These are phyloP conservation scores for Heliconius congener DNA, from an alignment of 1,140 invertebrate species.

Conservation along the genomic window DNA sequence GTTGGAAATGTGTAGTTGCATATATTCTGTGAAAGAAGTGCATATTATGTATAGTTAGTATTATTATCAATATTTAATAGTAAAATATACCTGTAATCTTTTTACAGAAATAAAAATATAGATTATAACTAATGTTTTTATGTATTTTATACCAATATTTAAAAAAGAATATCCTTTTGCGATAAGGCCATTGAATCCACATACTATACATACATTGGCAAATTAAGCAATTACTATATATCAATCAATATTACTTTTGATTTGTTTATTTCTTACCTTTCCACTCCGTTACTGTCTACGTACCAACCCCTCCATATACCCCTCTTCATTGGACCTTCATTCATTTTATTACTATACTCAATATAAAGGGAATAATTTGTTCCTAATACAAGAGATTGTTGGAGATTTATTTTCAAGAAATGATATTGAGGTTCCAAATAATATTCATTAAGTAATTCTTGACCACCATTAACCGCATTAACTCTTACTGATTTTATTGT, in stretches of 20 bases:
- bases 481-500: conserved; percentile 52
- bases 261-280: conserved; percentile 48
- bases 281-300: conserved; percentile 55
- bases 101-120: too few species aligned
- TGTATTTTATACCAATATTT: too few species aligned
- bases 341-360: conserved; percentile 65
- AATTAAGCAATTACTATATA: too few species aligned
- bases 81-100: too few species aligned
- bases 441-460: conserved; percentile 46
- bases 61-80: not conserved
- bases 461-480: conserved; percentile 26
- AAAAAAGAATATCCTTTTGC: too few species aligned
- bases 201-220: too few species aligned
- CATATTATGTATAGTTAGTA: too few species aligned
- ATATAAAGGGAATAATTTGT: conserved; percentile 61
- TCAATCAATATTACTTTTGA: too few species aligned
- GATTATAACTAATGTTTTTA: too few species aligned
- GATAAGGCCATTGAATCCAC: too few species aligned
- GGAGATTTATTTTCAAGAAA: conserved; percentile 63
- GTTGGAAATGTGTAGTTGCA: conserved; percentile 91
- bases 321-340: conserved; percentile 72
- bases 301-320: conserved; percentile 74
- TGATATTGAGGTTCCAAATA: conserved; percentile 57
- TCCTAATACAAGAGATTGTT: conserved; percentile 41
- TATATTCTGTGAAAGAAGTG: conserved; percentile 72